A percentile compares a stretch with the other conserved stretches of the same genome.
Conservation (phyloP, 2,113 vertebrate species). For the Hippocampus mohnikei region DNA sequence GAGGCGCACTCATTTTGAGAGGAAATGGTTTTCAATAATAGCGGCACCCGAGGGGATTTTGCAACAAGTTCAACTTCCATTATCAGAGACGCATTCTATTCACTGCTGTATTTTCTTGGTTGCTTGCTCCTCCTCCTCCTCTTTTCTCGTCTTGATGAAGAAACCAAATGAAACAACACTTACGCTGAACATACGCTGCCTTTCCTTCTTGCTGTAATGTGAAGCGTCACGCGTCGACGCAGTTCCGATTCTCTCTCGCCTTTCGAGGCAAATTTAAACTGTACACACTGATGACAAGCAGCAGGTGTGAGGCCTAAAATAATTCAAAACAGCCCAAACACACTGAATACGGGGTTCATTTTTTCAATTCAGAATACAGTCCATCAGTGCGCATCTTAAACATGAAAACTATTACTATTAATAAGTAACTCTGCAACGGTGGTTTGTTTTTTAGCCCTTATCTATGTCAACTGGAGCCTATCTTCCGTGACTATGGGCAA, state of each 20-base stretch:
- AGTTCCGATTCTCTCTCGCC: slow-evolving; percentile 15
- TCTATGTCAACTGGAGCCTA: too few species aligned
- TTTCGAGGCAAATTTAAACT: slow-evolving; percentile 22
- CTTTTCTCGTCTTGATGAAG: not conserved
- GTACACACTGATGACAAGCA: not conserved
- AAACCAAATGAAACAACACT: slow-evolving; percentile 22
- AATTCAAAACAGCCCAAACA: too few species aligned
- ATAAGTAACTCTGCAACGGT: too few species aligned
- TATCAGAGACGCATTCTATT: slow-evolving; percentile 72
- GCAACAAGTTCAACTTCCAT: slow-evolving; percentile 63
- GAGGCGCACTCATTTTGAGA: slow-evolving; percentile 69
- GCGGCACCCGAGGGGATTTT: slow-evolving; percentile 56
- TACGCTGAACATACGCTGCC: slow-evolving; percentile 35
- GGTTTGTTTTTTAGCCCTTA: too few species aligned
- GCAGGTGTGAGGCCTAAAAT: not conserved
- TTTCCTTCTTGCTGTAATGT: slow-evolving; percentile 24
- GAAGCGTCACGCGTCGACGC: slow-evolving; percentile 21
- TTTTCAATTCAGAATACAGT: too few species aligned
- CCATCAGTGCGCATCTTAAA: too few species aligned
- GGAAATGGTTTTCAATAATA: slow-evolving; percentile 75
- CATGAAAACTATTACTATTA: too few species aligned
- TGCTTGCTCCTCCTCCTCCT: slow-evolving; percentile 30
- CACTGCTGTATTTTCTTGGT: slow-evolving; percentile 47
- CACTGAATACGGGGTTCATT: too few species aligned
- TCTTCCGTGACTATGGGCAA: too few species aligned